Base-by-base conservation (phyloP, 2,888 invertebrate genomes). In the Erannis defoliaria region DNA sequence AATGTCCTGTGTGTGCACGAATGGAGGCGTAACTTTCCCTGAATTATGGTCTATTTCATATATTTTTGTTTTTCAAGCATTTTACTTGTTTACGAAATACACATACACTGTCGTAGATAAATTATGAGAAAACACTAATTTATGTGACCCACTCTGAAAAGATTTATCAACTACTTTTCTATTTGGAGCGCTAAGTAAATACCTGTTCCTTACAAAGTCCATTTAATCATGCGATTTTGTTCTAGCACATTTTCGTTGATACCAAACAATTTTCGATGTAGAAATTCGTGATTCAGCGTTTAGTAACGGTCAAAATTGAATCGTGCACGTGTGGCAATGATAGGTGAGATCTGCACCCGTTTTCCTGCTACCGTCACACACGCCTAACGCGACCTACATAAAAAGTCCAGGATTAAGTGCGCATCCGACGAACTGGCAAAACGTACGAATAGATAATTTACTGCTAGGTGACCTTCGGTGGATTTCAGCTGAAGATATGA, bases 401-500 rank as follows among this genome's bases (percentile, higher is more conserved):
- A 78, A 33, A 76, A 81, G 71, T 81, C 80, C 74, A 72, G 73
- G 76, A 79, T 80, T 77, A 76, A 77, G 74, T 72, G 67, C 70
- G 72, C 74, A 73, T 71, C 73, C 75, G 76, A 68, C 70, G 74
- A 68, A 74, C 68, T 80, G 76, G 74, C 77, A 77, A 78, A 82
- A 77, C 76, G 78, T 76, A 79, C 77, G 77, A 81, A 84, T 82
- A 76, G 83, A 87, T 85, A 87, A 89, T 87, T 88, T 86, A 85
- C 76, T 82, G 78, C 75, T 78, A 78, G 82, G 77, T 86, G 89
- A 87, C 87, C 86, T 88, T 84, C 82, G 75, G 75, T 68, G 84
- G 81, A 82, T 86, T 84, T 77, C 26, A 57, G 48, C 78, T 82
- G 82, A 78, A 86, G 88, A 90, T 89, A 85, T 88, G 90, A 88